phyloP scores from a whole-genome alignment of 1,140 invertebrate species.

The Diachasma alloeum region DNA sequence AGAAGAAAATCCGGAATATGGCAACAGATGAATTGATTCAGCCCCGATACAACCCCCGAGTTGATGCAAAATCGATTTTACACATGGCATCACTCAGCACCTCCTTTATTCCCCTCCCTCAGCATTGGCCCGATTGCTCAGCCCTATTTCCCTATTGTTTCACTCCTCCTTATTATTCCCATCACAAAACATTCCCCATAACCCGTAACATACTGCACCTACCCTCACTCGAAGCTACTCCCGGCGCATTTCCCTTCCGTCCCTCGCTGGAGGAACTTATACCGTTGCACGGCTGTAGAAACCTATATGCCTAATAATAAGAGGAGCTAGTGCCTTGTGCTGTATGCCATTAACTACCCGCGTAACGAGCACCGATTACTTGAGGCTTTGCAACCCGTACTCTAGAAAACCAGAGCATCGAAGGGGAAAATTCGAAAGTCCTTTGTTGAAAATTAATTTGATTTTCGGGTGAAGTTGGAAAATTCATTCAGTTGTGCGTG shows the following conservation, averaged over 20 bases:
- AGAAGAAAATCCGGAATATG: neutral
- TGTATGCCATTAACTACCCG: conserved; percentile 7
- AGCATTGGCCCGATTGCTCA: conserved; percentile 28
- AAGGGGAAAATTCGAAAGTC: neutral
- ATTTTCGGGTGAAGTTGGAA: too few species aligned
- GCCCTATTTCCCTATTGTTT: conserved; percentile 33
- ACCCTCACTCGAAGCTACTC: neutral
- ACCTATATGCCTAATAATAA: conserved; percentile 5
- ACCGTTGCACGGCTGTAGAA: neutral
- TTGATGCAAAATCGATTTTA: conserved; percentile 33
- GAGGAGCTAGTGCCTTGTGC: neutral
- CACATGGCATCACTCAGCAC: conserved; percentile 45
- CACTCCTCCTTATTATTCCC: conserved; percentile 15
- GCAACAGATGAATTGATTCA: neutral
- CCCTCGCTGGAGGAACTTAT: neutral
- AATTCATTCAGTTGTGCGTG: too few species aligned
- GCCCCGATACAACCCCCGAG: conserved; percentile 38
- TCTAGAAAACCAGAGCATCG: neutral
- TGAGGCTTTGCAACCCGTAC: neutral
- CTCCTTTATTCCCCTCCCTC: conserved; percentile 21
- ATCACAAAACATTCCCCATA: conserved; percentile 34
- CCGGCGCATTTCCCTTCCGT: neutral
- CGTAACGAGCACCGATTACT: conserved; percentile 8
- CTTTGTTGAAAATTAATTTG: neutral
- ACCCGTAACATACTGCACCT: neutral